These are phyloP conservation scores for Anguilla japonica DNA, from an alignment of 2,113 vertebrate species.

Conservation along the genomic window DNA sequence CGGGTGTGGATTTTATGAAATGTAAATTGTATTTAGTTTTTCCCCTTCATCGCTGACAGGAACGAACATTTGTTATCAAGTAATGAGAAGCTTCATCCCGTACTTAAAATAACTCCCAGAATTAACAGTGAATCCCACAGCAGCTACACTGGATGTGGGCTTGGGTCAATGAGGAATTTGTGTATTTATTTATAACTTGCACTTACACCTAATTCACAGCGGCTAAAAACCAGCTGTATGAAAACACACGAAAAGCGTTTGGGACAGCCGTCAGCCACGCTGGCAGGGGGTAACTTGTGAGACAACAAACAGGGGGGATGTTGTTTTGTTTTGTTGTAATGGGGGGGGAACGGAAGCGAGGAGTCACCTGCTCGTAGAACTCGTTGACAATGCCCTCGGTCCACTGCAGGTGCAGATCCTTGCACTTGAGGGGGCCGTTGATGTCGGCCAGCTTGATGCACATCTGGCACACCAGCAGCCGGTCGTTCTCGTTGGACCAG, in stretches of 20 bases:
- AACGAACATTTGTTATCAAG: no score
- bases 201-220: not conserved
- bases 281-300: no score
- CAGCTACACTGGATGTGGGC: no score
- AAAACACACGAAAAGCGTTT: not conserved
- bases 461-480: constrained; percentile 96
- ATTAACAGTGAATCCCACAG: no score
- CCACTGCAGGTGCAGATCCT: constrained; percentile 94
- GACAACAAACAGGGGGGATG: no score
- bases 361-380: constrained; percentile 94
- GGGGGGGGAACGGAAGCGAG: not conserved
- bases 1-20: not conserved
- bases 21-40: not conserved
- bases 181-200: no score
- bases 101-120: no score
- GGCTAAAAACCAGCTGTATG: not conserved
- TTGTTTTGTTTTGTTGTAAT: not conserved
- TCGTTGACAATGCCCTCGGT: constrained; percentile 97
- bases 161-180: no score
- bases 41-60: not conserved
- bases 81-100: no score
- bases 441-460: constrained; percentile 98
- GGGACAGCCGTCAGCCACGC: no score
- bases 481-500: constrained; percentile 96
- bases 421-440: constrained; percentile 94